Conservation (phyloP, 2,888 invertebrate species). For the Rotaria macrura region DNA sequence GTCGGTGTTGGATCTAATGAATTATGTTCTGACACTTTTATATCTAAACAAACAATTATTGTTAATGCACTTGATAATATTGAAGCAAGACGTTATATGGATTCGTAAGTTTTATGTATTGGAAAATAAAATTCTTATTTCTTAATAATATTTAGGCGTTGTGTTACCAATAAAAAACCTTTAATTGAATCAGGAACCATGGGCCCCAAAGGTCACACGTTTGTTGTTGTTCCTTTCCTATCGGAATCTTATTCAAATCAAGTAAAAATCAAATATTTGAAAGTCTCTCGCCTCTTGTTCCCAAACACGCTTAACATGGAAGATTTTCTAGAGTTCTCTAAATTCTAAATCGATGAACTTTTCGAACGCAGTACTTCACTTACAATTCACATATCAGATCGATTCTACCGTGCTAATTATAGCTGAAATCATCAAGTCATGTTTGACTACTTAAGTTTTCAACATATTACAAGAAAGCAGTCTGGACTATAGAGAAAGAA, state of each 20-base stretch:
- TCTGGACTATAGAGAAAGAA: too few relatives aligned
- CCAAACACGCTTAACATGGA: too few relatives aligned
- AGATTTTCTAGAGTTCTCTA: too few relatives aligned
- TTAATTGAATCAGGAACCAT: slow-evolving; percentile 50
- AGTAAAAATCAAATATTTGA: too few relatives aligned
- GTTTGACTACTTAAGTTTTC: too few relatives aligned
- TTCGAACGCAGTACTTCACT: too few relatives aligned
- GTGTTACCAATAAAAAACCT: slow-evolving; percentile 47
- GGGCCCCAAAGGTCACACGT: slow-evolving; percentile 50
- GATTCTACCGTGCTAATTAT: too few relatives aligned
- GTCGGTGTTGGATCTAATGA: slow-evolving; percentile 47
- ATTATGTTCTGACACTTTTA: slow-evolving; percentile 46
- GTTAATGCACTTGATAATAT: slow-evolving; percentile 51
- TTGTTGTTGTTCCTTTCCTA: slow-evolving; percentile 49
- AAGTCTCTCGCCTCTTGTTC: too few relatives aligned
- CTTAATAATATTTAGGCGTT: slow-evolving; percentile 40
- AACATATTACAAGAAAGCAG: too few relatives aligned
- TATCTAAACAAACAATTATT: slow-evolving; percentile 41
- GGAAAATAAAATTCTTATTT: not conserved
- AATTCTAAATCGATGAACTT: too few relatives aligned
- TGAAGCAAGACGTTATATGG: slow-evolving; percentile 49
- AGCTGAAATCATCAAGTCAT: too few relatives aligned
- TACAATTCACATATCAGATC: too few relatives aligned
- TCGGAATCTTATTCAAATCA: slow-evolving; percentile 50
- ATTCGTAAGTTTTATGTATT: slow-evolving; percentile 39